Evolutionary conservation across 2,797 vertebrate species (phyloP).

Genomic region (Paedocypris micromegethes): DNA sequence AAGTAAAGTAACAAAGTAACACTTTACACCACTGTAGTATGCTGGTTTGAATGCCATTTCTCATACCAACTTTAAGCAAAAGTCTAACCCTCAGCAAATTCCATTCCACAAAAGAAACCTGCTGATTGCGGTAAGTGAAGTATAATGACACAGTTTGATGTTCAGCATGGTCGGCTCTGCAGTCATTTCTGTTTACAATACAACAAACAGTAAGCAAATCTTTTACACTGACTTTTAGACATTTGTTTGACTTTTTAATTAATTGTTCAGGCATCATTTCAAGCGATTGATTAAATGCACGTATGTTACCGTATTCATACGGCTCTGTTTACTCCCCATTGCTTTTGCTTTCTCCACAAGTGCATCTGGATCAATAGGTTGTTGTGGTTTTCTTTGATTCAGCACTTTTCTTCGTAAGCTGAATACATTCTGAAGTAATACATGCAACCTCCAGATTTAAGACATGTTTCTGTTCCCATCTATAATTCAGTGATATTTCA

Average conservation of each 20-base stretch:
- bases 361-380: constrained; percentile 15
- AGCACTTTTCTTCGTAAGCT: not conserved
- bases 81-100: not conserved
- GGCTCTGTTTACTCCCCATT: too few species aligned
- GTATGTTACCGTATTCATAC: too few species aligned
- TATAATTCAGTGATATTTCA: constrained; percentile 13
- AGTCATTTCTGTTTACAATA: constrained; percentile 4
- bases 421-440: not conserved
- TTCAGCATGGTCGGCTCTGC: not conserved
- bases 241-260: not conserved
- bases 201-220: constrained; percentile 5
- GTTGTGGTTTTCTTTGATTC: constrained; percentile 28
- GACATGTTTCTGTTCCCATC: not conserved
- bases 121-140: constrained; percentile 11
- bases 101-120: not conserved
- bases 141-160: constrained; percentile 15
- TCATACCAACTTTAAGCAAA: too few species aligned
- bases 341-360: too few species aligned
- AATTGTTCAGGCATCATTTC: too few species aligned
- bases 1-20: too few species aligned
- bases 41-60: too few species aligned
- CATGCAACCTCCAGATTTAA: constrained; percentile 1
- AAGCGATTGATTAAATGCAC: too few species aligned
- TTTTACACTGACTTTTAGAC: not conserved
- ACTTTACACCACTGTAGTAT: too few species aligned